Percentiles rank a stretch among this genome's conserved stretches.
These are phyloP conservation scores for Eupithecia subumbrata DNA, from an alignment of 2,888 invertebrate genomes.

Conservation along the genomic window DNA sequence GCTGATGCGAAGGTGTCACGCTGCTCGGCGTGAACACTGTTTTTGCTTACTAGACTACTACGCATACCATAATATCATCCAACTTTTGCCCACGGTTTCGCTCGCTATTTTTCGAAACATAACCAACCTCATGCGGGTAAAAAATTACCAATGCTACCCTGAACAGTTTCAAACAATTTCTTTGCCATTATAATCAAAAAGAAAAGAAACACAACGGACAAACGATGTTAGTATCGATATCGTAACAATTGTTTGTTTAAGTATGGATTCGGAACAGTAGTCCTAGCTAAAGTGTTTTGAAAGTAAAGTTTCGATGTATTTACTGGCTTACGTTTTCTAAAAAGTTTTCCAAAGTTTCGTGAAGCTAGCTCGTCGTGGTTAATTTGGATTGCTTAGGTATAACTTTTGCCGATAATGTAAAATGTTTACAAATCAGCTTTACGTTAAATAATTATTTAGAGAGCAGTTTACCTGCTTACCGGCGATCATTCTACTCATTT, in stretches of 20 bases:
- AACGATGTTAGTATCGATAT: background rate
- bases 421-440: background rate
- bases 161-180: background rate
- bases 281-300: background rate
- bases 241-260: background rate
- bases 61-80: background rate
- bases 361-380: background rate
- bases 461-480: background rate
- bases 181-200: background rate
- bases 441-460: background rate
- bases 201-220: background rate
- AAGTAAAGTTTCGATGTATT: background rate
- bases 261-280: background rate
- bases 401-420: background rate
- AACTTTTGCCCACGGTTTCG: background rate
- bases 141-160: background rate
- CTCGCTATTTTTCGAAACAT: background rate
- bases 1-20: too few relatives aligned
- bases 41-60: background rate
- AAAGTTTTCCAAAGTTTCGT: background rate
- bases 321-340: background rate
- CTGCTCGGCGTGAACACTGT: too few relatives aligned
- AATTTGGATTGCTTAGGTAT: background rate
- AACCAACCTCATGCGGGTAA: background rate
- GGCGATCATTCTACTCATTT: too few relatives aligned